Percentiles rank a stretch among this genome's conserved stretches.
Evolutionary conservation across 1,140 invertebrate genomes (phyloP).

Genomic region (Heliconius hermathena): DNA sequence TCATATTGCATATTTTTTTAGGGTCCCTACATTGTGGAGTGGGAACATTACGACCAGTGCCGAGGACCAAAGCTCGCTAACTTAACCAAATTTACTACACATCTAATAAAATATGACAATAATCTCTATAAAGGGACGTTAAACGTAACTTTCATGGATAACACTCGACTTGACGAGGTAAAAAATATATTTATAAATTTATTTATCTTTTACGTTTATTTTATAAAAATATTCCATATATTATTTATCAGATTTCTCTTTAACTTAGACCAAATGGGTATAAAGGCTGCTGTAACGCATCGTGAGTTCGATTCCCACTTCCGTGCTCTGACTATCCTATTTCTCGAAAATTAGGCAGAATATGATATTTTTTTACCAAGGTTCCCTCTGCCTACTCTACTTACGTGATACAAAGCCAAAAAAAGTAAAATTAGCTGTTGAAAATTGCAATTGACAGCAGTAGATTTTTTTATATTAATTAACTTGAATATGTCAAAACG

Average conservation of each 20-base stretch:
- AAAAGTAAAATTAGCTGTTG: too few relatives aligned
- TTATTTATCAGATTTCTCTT: neutral
- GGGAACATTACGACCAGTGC: conserved; percentile 44
- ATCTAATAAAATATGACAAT: conserved; percentile 33
- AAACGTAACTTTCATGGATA: conserved; percentile 46
- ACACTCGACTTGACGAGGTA: conserved; percentile 47
- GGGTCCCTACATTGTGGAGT: conserved; percentile 47
- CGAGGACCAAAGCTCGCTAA: conserved; percentile 49
- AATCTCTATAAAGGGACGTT: conserved; percentile 36
- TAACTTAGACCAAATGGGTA: too few relatives aligned
- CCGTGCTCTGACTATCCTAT: too few relatives aligned
- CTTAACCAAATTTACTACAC: conserved; percentile 31
- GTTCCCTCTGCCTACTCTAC: too few relatives aligned
- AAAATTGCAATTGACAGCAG: too few relatives aligned
- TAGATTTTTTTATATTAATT: too few relatives aligned
- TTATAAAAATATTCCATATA: neutral
- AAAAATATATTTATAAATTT: neutral
- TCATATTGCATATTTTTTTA: conserved; percentile 29
- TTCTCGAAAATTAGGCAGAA: too few relatives aligned
- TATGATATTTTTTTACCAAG: too few relatives aligned
- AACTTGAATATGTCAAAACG: too few relatives aligned
- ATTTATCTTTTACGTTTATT: neutral
- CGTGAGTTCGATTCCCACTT: too few relatives aligned
- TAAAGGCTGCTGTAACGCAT: too few relatives aligned
- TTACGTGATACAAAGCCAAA: too few relatives aligned